A percentile compares a stretch with the other conserved stretches of the same genome.
phyloP scores from a whole-genome alignment of 2,113 vertebrate genomes.

The Nycticryphes semicollaris region DNA sequence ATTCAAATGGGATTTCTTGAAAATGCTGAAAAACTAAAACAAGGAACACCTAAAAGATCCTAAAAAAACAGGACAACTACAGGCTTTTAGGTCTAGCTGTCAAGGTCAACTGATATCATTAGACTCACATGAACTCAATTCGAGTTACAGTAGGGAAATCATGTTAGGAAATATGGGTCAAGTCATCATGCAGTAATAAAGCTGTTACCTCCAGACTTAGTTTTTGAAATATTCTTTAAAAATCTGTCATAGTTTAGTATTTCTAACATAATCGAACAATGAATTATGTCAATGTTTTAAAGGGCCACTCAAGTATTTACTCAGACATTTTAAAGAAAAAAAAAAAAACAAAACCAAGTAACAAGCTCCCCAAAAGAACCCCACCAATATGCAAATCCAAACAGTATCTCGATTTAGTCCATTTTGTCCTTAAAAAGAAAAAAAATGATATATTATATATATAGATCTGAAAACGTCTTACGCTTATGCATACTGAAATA shows the following conservation, averaged over 20 bases:
- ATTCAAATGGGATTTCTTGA: not conserved
- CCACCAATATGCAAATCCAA: not conserved
- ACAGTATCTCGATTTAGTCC: not conserved
- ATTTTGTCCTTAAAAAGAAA: not conserved
- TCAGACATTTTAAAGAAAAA: not conserved
- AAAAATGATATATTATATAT: no score
- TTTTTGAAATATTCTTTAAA: constrained; percentile 50
- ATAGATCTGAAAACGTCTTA: not conserved
- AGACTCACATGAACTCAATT: constrained; percentile 80
- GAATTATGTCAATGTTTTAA: not conserved
- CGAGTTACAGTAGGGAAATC: constrained; percentile 80
- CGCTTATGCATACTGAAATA: not conserved
- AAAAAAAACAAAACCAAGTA: not conserved
- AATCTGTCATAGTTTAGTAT: not conserved
- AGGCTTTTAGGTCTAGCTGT: constrained; percentile 77
- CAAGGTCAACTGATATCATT: constrained; percentile 82
- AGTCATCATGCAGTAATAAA: constrained; percentile 73
- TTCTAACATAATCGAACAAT: not conserved
- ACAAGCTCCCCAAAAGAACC: fast-evolving
- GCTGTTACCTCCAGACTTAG: constrained; percentile 66
- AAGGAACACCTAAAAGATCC: not conserved
- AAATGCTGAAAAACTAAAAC: constrained; percentile 45
- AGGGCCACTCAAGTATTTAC: not conserved
- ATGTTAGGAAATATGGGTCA: constrained; percentile 79
- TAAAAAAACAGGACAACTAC: constrained; percentile 55